A percentile compares a stretch with the other conserved stretches of the same genome.
These are phyloP conservation scores for Vanacampus margaritifer DNA, from an alignment of 2,113 vertebrate species.

Conservation along the genomic window DNA sequence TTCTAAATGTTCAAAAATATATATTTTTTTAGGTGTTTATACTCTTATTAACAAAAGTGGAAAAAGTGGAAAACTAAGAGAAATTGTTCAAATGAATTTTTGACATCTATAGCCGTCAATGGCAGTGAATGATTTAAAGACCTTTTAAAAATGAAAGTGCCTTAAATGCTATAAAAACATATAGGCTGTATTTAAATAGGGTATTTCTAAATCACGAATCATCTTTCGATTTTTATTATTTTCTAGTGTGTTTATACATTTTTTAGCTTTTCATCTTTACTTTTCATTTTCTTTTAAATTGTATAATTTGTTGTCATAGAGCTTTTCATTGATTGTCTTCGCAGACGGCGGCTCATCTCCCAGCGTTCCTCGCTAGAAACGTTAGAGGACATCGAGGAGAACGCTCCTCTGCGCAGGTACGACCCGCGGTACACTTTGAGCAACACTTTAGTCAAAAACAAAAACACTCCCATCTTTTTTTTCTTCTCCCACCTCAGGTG, in stretches of 20 bases:
- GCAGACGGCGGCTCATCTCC: conserved; percentile 91
- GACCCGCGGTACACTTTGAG: neutral
- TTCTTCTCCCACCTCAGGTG: conserved; percentile 77
- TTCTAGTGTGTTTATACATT: conserved; percentile 9
- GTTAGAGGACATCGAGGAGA: conserved; percentile 97
- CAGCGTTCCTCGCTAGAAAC: conserved; percentile 97
- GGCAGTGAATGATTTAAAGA: no score
- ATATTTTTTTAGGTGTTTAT: no score
- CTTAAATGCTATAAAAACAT: no score
- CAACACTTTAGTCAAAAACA: neutral
- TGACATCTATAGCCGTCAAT: no score
- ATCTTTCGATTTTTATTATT: neutral
- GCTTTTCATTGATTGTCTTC: neutral
- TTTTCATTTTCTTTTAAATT: conserved; percentile 1
- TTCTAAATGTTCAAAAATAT: no score
- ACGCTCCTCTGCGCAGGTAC: conserved; percentile 93
- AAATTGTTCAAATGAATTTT: no score
- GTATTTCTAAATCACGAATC: no score
- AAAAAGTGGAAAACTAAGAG: no score
- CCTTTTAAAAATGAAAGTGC: no score
- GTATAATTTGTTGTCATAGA: neutral
- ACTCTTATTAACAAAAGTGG: no score
- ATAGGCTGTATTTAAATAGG: no score
- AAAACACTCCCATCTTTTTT: neutral
- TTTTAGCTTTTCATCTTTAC: neutral